A percentile compares a stretch with the other conserved stretches of the same genome.
These are phyloP conservation scores for Oeneis ivallda DNA, from an alignment of 2,888 invertebrate species.

Conservation along the genomic window DNA sequence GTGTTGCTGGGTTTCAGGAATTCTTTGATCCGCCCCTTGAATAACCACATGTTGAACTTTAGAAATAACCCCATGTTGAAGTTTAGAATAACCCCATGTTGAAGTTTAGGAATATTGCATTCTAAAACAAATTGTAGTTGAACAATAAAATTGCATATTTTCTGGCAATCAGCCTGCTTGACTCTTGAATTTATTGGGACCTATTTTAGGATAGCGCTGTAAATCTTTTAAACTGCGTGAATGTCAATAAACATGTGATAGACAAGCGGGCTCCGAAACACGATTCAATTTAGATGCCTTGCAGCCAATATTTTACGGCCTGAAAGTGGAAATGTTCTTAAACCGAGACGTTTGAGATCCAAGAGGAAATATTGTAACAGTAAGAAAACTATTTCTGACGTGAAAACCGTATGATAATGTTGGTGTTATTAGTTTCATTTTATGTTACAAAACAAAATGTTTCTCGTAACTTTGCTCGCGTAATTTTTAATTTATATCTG, in stretches of 20 bases:
- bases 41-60: too few relatives aligned
- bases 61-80: too few relatives aligned
- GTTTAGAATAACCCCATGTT: too few relatives aligned
- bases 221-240: slow-evolving; percentile 44
- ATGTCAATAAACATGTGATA: slow-evolving; percentile 40
- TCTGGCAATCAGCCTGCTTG: slow-evolving; percentile 35
- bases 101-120: too few relatives aligned
- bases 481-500: not conserved
- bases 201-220: slow-evolving; percentile 37
- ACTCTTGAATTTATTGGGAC: slow-evolving; percentile 44
- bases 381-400: slow-evolving; percentile 1
- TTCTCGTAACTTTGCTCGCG: not conserved
- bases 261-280: slow-evolving; percentile 36
- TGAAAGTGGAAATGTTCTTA: slow-evolving; percentile 16
- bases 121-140: not conserved
- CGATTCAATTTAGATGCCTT: slow-evolving; percentile 38
- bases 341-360: not conserved
- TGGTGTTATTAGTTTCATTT: not conserved
- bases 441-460: not conserved
- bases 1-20: too few relatives aligned
- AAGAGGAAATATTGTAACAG: not conserved
- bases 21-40: too few relatives aligned
- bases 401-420: slow-evolving; percentile 3
- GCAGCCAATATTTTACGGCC: slow-evolving; percentile 24
- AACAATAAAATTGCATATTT: slow-evolving; percentile 17